Evolutionary conservation across 1,140 invertebrate genomes (phyloP), one percentile per base, ranked within the genome.

Genomic region (Heliconius eleuchia): DNA sequence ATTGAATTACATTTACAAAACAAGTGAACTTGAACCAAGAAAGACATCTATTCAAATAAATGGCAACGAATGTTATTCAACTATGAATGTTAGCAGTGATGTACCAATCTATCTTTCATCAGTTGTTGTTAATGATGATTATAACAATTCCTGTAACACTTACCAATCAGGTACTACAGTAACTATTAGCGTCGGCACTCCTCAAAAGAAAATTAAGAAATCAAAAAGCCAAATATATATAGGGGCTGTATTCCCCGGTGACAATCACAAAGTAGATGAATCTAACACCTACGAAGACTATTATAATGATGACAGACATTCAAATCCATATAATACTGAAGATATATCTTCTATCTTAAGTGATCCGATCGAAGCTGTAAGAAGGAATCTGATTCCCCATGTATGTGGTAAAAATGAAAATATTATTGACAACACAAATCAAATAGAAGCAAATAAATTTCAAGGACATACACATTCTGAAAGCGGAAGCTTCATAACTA

Each of bases 21-120:
- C 77, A 55, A 77, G 70, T 30, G 91, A 93, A 83, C 89, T 88
- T 91, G 94, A 87, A 74, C 95, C 96, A 77, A 95, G 96, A 86
- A 96, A 96, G 91, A 97, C 97, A 6, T 97, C 97, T 8, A 97
- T 97, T 82, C 91, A 97, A 89, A 97, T 97, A 77, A 97, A 96
- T 85, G 96, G 96, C 7, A 96, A 97, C 83, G 95, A 96, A 89
- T 96, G 96, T 90, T 96, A 96, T 86, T 96, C 96, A 39, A 96
- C 95, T 5, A 95, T 96, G 87, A 96, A 96, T 84, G 95, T 96
- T 1, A 95, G 94, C 50, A 96, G 95, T 78, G 94, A 96, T 78
- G 95, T 95, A 18, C 95, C 96, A 16, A 91, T 96, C 55, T 96
- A 96, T 89, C 96, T 96, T 80, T 96, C 96, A 23, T 96, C 96